Base-by-base conservation (phyloP, 2,113 vertebrate species). In the Marcusenius ussheri region DNA sequence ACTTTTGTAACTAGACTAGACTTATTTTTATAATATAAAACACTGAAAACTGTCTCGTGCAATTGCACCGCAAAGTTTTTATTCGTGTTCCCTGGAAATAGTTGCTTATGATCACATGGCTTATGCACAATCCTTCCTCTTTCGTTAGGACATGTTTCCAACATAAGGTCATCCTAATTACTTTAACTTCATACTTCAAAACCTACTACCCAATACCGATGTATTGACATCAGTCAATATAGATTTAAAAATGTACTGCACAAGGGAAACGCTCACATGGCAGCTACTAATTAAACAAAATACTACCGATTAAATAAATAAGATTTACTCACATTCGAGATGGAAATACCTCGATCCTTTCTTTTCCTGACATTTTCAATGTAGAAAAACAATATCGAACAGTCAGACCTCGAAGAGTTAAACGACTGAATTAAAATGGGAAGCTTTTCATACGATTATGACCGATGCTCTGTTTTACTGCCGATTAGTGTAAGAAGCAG, bases 291-390 rank as follows among this genome's bases (percentile, higher is more conserved):
- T 11, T 62, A 62, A 62, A 9, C n/a, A 70, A 27, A 70, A 70
- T 70, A 70, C 10, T 13, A 70, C 62, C n/a, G 62, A 70, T 70
- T 31, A 80, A 80, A 80, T 15, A 42, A 77, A 77, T 46, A 46
- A 47, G 17, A 84, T 89, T 88, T 93, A 96, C 98, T 97, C 95
- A 99, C 98, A 99, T 99, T 94, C 98, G 96, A 85, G 98, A 99
- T 2, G 98, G 98, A 93, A 99, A 99, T 90, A 99, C 92, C 93
- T 99, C 98, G 94, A 99, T 97, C 94, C 98, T 95, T 8, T 99
- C 98, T 94, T 99, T 99, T 92, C 95, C 96, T 90, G 98, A 98
- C 98, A 99, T 99, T 93, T 92, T 74, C 51, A n/a, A 51, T 47
- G 83, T 47, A 47, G 42, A 27, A 11, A 21, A 84, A 84, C 45